Evolutionary conservation across 2,888 invertebrate species (phyloP), one percentile per base, ranked within the genome.

Genomic region (Polylopha cassiicola): DNA sequence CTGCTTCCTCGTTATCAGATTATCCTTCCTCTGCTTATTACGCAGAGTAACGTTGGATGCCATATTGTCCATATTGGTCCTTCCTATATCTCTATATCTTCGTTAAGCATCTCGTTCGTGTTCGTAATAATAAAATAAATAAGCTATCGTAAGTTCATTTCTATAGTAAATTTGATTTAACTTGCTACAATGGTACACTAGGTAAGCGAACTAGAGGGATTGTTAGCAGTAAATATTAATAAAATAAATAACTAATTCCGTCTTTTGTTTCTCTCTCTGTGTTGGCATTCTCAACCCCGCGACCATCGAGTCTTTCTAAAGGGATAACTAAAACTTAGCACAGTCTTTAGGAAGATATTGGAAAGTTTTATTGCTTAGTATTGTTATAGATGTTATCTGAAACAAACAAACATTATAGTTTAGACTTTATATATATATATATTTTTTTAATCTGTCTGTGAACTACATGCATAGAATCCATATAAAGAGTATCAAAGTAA

Each of bases 291-390:
- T 73, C 55, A 57, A 43, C 57, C 58, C 60, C 48, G 61, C 53
- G 55, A 56, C 58, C 45, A 52, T 55, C 63, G 57, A 42, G 57
- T 61, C 55, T 55, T 59, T 56, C 61, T 63, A 61, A 67, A 66
- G 58, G 45, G 56, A n/a, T n/a, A 34, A 36, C 29, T 41, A 26
- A 41, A 61, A 58, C 61, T 68, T 56, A 58, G 64, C 73, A 79
- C 84, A 85, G 84, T 85, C 85, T 84, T 84, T 55, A 72, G 79
- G 72, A 72, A 73, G 79, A 77, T 79, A 78, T 82, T 78, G 81
- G 81, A 84, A 85, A 80, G 67, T 76, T 62, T 39, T 73, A 67
- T 70, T 79, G 72, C 72, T 69, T 69, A 48, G 50, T 61, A 57
- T 64, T 61, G 51, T 60, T 63, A 57, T 57, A 58, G 69, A 72